These are phyloP conservation scores for Neopipo cinnamomea DNA, from an alignment of 2,113 vertebrate species.

Conservation along the genomic window DNA sequence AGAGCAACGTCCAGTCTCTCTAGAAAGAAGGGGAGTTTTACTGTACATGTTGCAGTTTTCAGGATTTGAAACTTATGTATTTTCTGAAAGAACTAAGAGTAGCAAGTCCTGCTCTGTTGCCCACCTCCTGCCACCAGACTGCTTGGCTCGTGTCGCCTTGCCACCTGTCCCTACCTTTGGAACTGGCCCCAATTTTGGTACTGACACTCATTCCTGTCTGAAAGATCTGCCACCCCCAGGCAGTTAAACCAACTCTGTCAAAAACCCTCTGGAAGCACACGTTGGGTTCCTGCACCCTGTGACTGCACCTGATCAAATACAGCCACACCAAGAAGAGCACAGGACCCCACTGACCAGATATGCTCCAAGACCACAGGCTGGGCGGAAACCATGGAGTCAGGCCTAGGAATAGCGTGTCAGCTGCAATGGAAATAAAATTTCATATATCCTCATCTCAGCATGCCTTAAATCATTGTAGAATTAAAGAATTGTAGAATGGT, in stretches of 20 bases:
- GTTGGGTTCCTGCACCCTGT: fast-evolving
- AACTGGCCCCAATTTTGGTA: fast-evolving
- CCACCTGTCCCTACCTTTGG: fast-evolving
- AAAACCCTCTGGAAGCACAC: fast-evolving
- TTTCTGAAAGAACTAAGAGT: neutral
- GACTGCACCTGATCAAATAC: neutral
- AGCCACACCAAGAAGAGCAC: fast-evolving
- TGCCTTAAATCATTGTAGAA: neutral
- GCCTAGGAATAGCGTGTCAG: neutral
- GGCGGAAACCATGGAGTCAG: neutral
- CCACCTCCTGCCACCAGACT: neutral
- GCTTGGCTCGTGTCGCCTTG: neutral
- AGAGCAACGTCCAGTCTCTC: neutral
- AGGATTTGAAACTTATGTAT: neutral
- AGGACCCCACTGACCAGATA: fast-evolving
- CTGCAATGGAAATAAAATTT: neutral
- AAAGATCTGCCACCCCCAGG: neutral
- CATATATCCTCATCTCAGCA: neutral
- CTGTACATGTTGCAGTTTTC: neutral
- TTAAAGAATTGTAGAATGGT: neutral
- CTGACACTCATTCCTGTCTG: neutral
- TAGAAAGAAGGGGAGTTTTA: neutral
- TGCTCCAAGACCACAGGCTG: neutral
- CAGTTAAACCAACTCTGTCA: too few relatives aligned
- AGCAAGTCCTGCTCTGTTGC: neutral